Evolutionary conservation across 2,113 vertebrate genomes (phyloP).

Genomic region (Periophthalmodon schlosseri): DNA sequence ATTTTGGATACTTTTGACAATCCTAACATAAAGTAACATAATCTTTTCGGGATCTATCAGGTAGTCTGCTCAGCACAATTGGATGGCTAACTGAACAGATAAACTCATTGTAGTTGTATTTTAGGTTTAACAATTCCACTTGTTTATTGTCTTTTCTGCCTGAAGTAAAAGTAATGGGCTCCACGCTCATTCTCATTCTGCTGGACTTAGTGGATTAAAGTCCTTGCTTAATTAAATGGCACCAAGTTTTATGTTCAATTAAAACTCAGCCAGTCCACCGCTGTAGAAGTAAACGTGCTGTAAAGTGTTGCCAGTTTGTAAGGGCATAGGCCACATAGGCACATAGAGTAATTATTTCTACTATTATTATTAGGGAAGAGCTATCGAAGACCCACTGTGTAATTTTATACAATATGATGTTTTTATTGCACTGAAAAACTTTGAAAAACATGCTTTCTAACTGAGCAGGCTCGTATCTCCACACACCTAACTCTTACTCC

Average conservation of each 20-base stretch:
- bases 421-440: too few relatives aligned
- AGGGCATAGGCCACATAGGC: neutral
- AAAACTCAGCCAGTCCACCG: neutral
- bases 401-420: too few relatives aligned
- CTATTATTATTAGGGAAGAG: too few relatives aligned
- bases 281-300: neutral
- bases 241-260: constrained; percentile 1
- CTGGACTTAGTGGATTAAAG: neutral
- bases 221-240: constrained; percentile 1
- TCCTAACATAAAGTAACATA: neutral
- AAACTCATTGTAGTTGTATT: neutral
- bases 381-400: too few relatives aligned
- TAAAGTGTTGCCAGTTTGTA: neutral
- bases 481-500: too few relatives aligned
- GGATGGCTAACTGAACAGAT: neutral
- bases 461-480: too few relatives aligned
- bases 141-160: neutral
- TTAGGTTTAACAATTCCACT: neutral
- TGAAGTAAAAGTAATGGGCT: neutral
- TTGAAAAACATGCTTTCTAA: too few relatives aligned
- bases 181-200: neutral
- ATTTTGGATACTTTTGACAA: too few relatives aligned
- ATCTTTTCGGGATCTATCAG: neutral
- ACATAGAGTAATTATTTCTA: neutral
- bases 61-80: neutral